These are phyloP conservation scores for Sebastes goodei DNA, from an alignment of 2,797 vertebrate genomes.

Conservation along the genomic window DNA sequence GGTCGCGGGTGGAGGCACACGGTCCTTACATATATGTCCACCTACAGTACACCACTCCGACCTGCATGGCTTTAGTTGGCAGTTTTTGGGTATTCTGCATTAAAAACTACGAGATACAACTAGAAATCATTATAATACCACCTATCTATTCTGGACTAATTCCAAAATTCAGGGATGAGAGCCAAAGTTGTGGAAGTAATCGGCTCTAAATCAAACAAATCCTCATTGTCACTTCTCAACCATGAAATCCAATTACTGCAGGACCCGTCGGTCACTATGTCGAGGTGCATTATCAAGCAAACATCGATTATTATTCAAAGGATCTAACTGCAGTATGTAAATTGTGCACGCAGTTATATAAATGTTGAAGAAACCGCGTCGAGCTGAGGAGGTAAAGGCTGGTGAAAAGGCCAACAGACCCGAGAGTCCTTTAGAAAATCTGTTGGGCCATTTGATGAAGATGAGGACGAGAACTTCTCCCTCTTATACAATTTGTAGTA, in stretches of 20 bases:
- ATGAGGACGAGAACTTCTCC: slow-evolving; percentile 32
- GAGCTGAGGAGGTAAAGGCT: slow-evolving; percentile 22
- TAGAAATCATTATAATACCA: background rate
- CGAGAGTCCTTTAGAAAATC: slow-evolving; percentile 36
- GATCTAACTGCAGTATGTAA: background rate
- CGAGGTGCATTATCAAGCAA: slow-evolving; percentile 11
- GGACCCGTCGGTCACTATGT: background rate
- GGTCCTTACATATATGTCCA: background rate
- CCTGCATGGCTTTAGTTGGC: background rate
- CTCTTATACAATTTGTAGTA: slow-evolving; percentile 46
- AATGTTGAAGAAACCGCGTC: background rate
- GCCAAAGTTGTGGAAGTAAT: background rate
- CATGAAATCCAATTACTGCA: slow-evolving; percentile 17
- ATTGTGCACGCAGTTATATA: background rate
- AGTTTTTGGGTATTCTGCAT: background rate
- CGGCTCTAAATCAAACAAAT: slow-evolving; percentile 15
- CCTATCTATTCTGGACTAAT: background rate
- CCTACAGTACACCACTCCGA: background rate
- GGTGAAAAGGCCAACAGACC: slow-evolving; percentile 36
- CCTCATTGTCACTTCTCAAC: background rate
- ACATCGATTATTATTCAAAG: slow-evolving; percentile 20
- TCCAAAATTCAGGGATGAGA: background rate
- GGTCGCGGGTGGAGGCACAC: background rate
- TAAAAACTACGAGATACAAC: background rate
- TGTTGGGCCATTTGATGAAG: slow-evolving; percentile 43